These are phyloP conservation scores for Cheilosia vernalis DNA, from an alignment of 2,888 invertebrate species.

Conservation along the genomic window DNA sequence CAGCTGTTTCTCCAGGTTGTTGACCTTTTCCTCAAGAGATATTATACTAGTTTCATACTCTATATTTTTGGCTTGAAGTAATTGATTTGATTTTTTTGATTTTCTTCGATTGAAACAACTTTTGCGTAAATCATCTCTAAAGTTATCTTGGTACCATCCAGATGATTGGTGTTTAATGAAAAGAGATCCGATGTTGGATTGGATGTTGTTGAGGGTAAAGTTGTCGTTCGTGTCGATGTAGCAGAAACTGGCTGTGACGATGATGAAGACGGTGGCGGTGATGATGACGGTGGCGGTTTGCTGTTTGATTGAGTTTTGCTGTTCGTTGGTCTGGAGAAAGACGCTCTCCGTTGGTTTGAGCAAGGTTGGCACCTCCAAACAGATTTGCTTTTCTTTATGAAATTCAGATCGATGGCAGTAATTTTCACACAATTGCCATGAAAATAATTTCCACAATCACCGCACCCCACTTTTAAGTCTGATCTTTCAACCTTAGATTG, in stretches of 20 bases:
- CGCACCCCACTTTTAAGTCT: constrained; percentile 25
- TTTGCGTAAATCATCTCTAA: constrained; percentile 11
- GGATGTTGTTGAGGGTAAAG: constrained; percentile 4
- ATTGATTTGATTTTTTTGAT: background rate
- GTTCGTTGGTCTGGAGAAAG: constrained; percentile 14
- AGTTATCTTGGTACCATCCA: no score
- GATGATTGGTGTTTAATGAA: background rate
- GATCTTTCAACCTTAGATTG: constrained; percentile 16
- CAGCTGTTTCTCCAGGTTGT: constrained; percentile 2
- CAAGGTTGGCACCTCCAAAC: constrained; percentile 21
- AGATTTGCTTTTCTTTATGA: constrained; percentile 19
- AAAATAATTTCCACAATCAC: constrained; percentile 6
- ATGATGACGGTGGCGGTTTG: constrained; percentile 5
- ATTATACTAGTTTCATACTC: background rate
- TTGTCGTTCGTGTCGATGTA: background rate
- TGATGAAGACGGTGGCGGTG: constrained; percentile 6
- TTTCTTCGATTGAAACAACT: constrained; percentile 14
- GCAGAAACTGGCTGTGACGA: background rate
- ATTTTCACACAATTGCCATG: background rate
- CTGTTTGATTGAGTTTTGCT: constrained; percentile 6
- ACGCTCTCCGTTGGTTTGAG: constrained; percentile 13
- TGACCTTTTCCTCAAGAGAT: constrained; percentile 22
- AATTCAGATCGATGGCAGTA: constrained; percentile 20
- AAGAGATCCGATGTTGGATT: constrained; percentile 9
- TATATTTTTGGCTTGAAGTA: background rate